Base-by-base conservation (phyloP, 1,140 invertebrate genomes). In the Camponotus vicinus region DNA sequence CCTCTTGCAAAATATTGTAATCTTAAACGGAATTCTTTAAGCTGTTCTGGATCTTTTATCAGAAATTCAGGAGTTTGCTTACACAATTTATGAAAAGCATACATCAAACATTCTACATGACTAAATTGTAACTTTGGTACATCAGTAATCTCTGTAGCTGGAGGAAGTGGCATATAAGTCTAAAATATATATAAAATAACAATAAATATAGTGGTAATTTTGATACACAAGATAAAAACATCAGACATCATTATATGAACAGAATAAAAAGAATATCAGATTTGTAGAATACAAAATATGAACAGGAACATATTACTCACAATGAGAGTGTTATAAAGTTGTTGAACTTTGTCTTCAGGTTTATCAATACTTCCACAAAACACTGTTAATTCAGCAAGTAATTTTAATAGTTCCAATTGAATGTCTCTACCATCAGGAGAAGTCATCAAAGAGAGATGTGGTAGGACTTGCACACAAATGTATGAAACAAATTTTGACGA, bases 1-100 rank as follows among this genome's bases (percentile, higher is more conserved):
- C 98, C 97, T 85, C 98, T 96, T 0, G 98, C 98, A 93, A 99
- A 98, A 95, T 99, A 99, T 93, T 99, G 98, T 67, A 99, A 95
- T 89, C 98, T 96, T 69, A 98, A 94, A 85, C 98, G 97, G 89
- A 99, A 98, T 92, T 99, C 98, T 94, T 99, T 99, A 0, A 99
- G 95, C 90, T 97, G 96, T 49, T 98, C 97, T 18, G 96, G 95
- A 95, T 99, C 97, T 64, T 97, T 97, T 52, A 97, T 96, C 6
- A 99, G 95, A 95, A 97, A 98, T 87, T 98, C 97, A 7, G 98
- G 97, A 91, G 96, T 96, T 91, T 98, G 97, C 87, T 97, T 97
- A 40, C 97, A 98, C n/a, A 99, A 92, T 86, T 98, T 97, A 94
- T 99, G 98, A 89, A 99, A 97, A 15, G 97, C 96, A 94, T 97